These are phyloP conservation scores for Melipona quadrifasciata DNA, from an alignment of 1,140 invertebrate species.

Conservation along the genomic window DNA sequence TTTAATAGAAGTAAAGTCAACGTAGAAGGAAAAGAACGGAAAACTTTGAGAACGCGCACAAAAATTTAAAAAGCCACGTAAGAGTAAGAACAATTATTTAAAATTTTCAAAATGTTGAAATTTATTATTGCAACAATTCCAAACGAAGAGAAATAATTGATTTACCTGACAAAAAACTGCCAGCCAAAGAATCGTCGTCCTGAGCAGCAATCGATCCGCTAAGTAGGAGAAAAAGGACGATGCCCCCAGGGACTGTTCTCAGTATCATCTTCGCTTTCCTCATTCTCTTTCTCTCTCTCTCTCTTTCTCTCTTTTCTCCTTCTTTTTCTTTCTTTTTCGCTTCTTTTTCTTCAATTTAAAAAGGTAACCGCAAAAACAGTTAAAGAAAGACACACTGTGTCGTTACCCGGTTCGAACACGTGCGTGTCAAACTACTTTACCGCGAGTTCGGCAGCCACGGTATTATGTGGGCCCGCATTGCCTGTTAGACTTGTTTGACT, in stretches of 20 bases:
- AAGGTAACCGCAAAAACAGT: constrained; percentile 30
- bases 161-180: constrained; percentile 89
- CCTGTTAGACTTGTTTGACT: constrained; percentile 66
- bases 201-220: constrained; percentile 78
- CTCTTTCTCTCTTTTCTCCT: constrained; percentile 26
- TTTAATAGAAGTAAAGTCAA: too few relatives aligned
- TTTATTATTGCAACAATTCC: neutral
- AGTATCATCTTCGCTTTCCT: constrained; percentile 66
- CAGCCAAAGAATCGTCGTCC: constrained; percentile 88
- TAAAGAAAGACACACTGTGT: constrained; percentile 40
- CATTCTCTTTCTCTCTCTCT: constrained; percentile 15
- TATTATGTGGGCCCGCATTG: constrained; percentile 72
- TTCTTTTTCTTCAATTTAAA: constrained; percentile 29
- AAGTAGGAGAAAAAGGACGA: constrained; percentile 65
- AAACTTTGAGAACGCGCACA: neutral
- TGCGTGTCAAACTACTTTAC: constrained; percentile 70
- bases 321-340: constrained; percentile 10
- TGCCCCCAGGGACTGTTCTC: constrained; percentile 50
- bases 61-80: neutral
- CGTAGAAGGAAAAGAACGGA: neutral
- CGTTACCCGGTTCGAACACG: constrained; percentile 55
- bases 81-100: neutral
- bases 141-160: neutral
- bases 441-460: constrained; percentile 74
- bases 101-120: neutral